phyloP scores from a whole-genome alignment of 1,140 invertebrate species.

The Charaxes varanes region DNA sequence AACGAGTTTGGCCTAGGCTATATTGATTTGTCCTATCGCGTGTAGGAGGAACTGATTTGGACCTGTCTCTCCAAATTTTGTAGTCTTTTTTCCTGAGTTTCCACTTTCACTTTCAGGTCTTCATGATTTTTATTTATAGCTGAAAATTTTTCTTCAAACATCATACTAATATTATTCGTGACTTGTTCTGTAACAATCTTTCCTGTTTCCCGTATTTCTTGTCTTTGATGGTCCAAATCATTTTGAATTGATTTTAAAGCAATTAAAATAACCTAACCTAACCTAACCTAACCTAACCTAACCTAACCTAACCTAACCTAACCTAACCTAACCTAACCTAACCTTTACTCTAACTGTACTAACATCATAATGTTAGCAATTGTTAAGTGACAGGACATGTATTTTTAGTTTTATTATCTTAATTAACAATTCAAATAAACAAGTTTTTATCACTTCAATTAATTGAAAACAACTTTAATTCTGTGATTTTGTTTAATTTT shows the following conservation, averaged over 20 bases:
- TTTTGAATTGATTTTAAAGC: no score
- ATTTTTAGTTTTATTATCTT: no score
- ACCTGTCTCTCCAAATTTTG: slow-evolving; percentile 2
- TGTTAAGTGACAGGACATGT: no score
- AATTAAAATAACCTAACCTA: slow-evolving; percentile 3
- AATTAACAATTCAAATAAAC: no score
- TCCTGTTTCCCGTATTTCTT: background rate
- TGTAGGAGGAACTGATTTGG: no score
- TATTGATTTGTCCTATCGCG: no score
- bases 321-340: slow-evolving; percentile 19
- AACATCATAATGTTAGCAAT: no score
- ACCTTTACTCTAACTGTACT: background rate
- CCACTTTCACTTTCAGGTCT: slow-evolving; percentile 2
- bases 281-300: slow-evolving; percentile 10
- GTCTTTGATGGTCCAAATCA: slow-evolving; percentile 3
- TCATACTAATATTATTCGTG: slow-evolving; percentile 2
- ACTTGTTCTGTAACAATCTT: slow-evolving; percentile 2
- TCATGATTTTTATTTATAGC: slow-evolving; percentile 1
- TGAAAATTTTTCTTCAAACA: slow-evolving; percentile 3
- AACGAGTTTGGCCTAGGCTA: no score
- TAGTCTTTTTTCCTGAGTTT: slow-evolving; percentile 6
- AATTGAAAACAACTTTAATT: no score
- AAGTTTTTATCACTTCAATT: no score
- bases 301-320: slow-evolving; percentile 12
- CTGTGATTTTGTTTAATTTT: no score